Evolutionary conservation across 2,113 vertebrate species (phyloP), one percentile per base, ranked within the genome.

Genomic region (Nibea coibor): DNA sequence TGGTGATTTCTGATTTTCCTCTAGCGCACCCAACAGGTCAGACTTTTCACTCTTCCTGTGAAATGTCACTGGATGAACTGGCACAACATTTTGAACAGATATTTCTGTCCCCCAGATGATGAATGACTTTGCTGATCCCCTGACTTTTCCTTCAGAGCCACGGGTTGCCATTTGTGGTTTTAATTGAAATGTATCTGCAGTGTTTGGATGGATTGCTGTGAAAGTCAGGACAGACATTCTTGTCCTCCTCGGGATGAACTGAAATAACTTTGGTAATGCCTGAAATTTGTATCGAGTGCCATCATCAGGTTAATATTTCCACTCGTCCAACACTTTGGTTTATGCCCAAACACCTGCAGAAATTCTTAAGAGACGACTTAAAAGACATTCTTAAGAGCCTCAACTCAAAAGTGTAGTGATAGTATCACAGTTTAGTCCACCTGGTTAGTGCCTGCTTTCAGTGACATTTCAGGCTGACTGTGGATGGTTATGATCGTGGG

Each of bases 101-200:
- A 17, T 61, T 7, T 28, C 43, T 45, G n/a, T 12, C 31, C 43
- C 20, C 7, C 31, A 45, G 19, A 72, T 39, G 28, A 66, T 12
- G 6, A 58, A 45, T 11, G 28, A 28, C 4, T 56, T 47, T 59
- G 51, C 48, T 47, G 48, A 76, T 42, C 47, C 3, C 3, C 1
- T 19, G 39, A 66, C 31, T 28, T 63, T 56, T 71, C 35, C 76
- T 63, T 24, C 14, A 7, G 20, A 2, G 12, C 11, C 20, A 53
- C 31, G 24, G 17, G 53, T 61, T 72, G 31, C 43, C 6, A 50
- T 19, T 62, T 72, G 26, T 53, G n/a, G 35, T 20, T 78, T 45
- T 31, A 10, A 57, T 4, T 16, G 26, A 71, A 58, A 57, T 48
- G 4, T 59, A 28, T 51, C 28, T 28, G 17, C 26, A 10, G 19